A percentile compares a stretch with the other conserved stretches of the same genome.
Conservation (phyloP, 64 coral and sea anemone genomes). For the Astreopora myriophthalma region DNA sequence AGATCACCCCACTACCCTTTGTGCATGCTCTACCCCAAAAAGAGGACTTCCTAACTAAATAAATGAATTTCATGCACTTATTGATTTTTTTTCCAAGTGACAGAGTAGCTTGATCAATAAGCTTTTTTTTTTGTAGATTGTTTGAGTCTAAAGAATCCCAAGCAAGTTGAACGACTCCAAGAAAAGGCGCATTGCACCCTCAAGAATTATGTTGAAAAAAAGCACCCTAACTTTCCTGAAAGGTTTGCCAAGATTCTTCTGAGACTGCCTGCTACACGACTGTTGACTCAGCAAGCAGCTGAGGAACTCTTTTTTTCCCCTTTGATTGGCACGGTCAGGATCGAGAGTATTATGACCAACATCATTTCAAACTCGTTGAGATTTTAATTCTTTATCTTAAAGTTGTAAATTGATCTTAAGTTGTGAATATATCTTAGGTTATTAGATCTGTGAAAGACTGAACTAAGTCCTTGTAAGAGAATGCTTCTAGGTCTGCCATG, state of each 20-base stretch:
- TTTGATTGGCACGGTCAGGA: constrained; percentile 80
- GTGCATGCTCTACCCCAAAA: too few species aligned
- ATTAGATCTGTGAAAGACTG: background rate
- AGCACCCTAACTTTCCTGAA: constrained; percentile 57
- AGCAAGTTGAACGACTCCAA: constrained; percentile 77
- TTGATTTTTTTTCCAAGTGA: too few species aligned
- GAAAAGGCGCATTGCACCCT: constrained; percentile 80
- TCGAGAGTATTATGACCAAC: constrained; percentile 90
- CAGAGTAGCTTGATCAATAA: too few species aligned
- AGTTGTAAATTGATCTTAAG: background rate
- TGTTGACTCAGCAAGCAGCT: constrained; percentile 44
- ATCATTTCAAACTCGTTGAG: constrained; percentile 73
- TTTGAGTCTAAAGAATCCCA: constrained; percentile 45
- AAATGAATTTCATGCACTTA: too few species aligned
- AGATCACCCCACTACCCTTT: too few species aligned
- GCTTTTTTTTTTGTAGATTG: background rate
- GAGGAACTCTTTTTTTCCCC: constrained; percentile 90
- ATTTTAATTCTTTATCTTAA: constrained; percentile 12
- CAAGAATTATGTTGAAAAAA: constrained; percentile 78
- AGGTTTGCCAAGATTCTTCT: constrained; percentile 89
- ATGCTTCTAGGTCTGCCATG: too few species aligned
- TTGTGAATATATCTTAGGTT: background rate
- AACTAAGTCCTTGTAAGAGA: too few species aligned
- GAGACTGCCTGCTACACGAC: constrained; percentile 59
- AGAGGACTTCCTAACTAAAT: too few species aligned